Evolutionary conservation across 23 tunicate genomes (phyloP).

Genomic region (Ciona savignyi): DNA sequence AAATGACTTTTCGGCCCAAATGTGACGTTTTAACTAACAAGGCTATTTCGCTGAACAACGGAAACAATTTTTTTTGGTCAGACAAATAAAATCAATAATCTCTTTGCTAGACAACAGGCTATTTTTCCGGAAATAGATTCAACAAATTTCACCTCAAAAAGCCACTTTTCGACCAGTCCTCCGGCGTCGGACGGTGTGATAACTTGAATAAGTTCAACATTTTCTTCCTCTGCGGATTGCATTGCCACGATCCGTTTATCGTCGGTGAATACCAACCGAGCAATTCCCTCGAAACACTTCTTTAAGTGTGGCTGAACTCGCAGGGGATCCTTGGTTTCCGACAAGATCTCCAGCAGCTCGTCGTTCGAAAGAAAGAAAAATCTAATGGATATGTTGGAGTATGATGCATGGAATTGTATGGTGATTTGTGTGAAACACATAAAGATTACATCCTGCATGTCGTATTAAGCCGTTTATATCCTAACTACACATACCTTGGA

Average conservation of each 20-base stretch:
- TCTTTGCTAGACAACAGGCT: too few relatives aligned
- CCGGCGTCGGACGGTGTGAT: conserved; percentile 65
- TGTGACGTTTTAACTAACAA: too few relatives aligned
- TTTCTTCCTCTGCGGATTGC: conserved; percentile 88
- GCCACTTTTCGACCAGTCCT: conserved; percentile 82
- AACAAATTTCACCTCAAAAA: conserved; percentile 25
- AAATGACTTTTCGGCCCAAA: too few relatives aligned
- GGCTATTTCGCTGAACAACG: too few relatives aligned
- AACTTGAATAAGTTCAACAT: conserved; percentile 37
- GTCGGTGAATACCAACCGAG: conserved; percentile 64
- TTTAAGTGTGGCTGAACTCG: conserved; percentile 87
- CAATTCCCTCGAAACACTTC: conserved; percentile 91
- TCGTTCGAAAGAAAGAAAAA: conserved; percentile 91
- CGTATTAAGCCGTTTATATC: too few relatives aligned
- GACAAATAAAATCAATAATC: too few relatives aligned
- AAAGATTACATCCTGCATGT: too few relatives aligned
- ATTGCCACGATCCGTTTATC: conserved; percentile 69
- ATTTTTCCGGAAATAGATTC: too few relatives aligned
- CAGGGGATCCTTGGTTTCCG: conserved; percentile 83
- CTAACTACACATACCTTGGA: conserved; percentile 38
- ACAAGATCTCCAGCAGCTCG: conserved; percentile 72
- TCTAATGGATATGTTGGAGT: conserved; percentile 10
- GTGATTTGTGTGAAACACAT: too few relatives aligned
- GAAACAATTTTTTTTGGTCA: too few relatives aligned
- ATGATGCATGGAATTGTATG: background rate